phyloP scores from a whole-genome alignment of 2,797 vertebrate genomes.

The Bovichtus diacanthus region DNA sequence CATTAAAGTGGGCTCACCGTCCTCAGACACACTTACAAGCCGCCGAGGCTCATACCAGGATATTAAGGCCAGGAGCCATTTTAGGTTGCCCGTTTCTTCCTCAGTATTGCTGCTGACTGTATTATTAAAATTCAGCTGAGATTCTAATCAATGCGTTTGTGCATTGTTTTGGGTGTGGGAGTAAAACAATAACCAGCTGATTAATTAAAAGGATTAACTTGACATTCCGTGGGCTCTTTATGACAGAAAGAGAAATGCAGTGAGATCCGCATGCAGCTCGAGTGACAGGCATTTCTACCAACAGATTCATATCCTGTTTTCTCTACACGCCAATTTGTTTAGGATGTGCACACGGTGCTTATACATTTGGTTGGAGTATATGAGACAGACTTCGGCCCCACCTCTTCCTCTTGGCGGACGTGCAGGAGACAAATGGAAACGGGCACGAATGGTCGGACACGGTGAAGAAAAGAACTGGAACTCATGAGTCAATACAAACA shows the following conservation, averaged over 20 bases:
- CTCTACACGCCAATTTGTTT: conserved; percentile 35
- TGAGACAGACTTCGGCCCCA: conserved; percentile 29
- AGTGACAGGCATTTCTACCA: conserved; percentile 15
- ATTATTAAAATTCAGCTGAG: conserved; percentile 29
- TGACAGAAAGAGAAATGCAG: not conserved
- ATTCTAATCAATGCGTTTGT: conserved; percentile 31
- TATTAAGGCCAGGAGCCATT: conserved; percentile 62
- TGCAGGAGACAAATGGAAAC: conserved; percentile 20
- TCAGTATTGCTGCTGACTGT: conserved; percentile 14
- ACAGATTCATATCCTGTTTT: conserved; percentile 67
- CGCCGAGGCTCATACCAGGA: conserved; percentile 54
- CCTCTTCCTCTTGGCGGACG: conserved; percentile 61
- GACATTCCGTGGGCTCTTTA: conserved; percentile 19
- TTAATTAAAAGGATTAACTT: conserved; percentile 37
- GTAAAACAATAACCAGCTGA: conserved; percentile 22
- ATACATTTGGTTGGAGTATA: conserved; percentile 26
- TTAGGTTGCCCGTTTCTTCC: conserved; percentile 44
- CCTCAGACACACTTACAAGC: conserved; percentile 56
- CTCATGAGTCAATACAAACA: conserved; percentile 51
- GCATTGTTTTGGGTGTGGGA: conserved; percentile 1
- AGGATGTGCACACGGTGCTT: conserved; percentile 42
- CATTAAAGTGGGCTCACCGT: conserved; percentile 64
- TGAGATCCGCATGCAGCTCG: not conserved
- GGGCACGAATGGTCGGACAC: conserved; percentile 12
- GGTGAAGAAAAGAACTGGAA: conserved; percentile 24